These are phyloP conservation scores for Oikopleura albicans DNA, from an alignment of 23 tunicate species.

Conservation along the genomic window DNA sequence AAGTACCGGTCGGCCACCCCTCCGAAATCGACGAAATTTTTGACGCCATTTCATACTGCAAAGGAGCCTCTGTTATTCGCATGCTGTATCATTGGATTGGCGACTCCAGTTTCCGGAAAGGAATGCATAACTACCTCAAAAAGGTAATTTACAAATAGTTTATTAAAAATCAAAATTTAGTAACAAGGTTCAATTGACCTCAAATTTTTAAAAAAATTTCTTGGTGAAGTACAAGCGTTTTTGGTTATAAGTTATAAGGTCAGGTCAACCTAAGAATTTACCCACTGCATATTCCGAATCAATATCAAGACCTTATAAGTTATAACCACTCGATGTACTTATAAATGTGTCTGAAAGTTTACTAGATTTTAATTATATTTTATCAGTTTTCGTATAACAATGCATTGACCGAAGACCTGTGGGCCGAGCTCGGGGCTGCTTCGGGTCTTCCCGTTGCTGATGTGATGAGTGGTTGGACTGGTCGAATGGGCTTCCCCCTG, in stretches of 20 bases:
- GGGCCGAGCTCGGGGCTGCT: slow-evolving; percentile 68
- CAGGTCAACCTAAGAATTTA: no score
- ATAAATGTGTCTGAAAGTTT: no score
- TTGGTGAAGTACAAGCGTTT: no score
- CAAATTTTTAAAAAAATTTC: no score
- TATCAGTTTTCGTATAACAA: slow-evolving; percentile 43
- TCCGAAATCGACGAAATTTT: slow-evolving; percentile 91
- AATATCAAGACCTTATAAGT: no score
- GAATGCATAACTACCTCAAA: slow-evolving; percentile 62
- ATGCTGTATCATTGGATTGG: slow-evolving; percentile 96
- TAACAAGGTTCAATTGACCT: no score
- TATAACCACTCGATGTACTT: no score
- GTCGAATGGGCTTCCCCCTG: slow-evolving; percentile 79
- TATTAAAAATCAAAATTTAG: no score
- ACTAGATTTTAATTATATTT: no score
- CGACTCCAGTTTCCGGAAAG: slow-evolving; percentile 34
- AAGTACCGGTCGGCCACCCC: slow-evolving; percentile 83
- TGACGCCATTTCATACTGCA: slow-evolving; percentile 89
- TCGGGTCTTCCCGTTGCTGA: slow-evolving; percentile 72
- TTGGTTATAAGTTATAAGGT: no score
- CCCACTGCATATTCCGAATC: no score
- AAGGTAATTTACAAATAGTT: no score
- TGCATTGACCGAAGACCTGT: slow-evolving; percentile 87
- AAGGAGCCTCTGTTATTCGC: slow-evolving; percentile 75
- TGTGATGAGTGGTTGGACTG: slow-evolving; percentile 89